Percentiles rank a stretch among this genome's conserved stretches.
Evolutionary conservation across 2,113 vertebrate species (phyloP).

Genomic region (Cettia cetti): DNA sequence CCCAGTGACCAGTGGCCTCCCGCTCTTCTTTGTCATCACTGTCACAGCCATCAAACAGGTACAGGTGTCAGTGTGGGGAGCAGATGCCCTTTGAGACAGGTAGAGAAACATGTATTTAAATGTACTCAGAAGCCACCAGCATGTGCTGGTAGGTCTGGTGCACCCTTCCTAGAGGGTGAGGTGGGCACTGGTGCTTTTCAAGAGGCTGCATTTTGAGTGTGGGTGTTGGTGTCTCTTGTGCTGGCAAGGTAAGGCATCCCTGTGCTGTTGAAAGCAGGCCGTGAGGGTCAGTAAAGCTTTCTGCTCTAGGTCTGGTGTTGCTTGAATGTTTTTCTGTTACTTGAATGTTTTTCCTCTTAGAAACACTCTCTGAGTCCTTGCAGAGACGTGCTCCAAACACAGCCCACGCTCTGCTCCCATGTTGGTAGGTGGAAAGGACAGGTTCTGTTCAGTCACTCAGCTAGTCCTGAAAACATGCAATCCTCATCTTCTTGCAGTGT

Average conservation of each 20-base stretch:
- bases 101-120: background rate
- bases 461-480: background rate
- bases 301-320: background rate
- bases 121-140: background rate
- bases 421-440: background rate
- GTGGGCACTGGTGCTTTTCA: accelerated
- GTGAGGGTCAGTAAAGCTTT: background rate
- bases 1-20: conserved; percentile 95
- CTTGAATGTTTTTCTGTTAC: background rate
- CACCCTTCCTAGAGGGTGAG: background rate
- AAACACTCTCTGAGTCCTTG: background rate
- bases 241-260: background rate
- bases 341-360: background rate
- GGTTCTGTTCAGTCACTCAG: background rate
- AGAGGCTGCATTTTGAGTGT: background rate
- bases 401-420: background rate
- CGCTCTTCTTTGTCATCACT: conserved; percentile 97
- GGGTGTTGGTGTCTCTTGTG: background rate
- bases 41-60: conserved; percentile 98
- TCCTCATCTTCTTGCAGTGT: background rate
- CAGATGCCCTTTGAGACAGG: background rate
- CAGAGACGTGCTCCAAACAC: background rate
- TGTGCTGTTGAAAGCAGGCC: background rate
- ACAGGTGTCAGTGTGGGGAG: background rate
- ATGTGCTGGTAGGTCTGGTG: background rate